phyloP scores from a whole-genome alignment of 2,113 vertebrate species.

The Haplochromis vanheusdeni region DNA sequence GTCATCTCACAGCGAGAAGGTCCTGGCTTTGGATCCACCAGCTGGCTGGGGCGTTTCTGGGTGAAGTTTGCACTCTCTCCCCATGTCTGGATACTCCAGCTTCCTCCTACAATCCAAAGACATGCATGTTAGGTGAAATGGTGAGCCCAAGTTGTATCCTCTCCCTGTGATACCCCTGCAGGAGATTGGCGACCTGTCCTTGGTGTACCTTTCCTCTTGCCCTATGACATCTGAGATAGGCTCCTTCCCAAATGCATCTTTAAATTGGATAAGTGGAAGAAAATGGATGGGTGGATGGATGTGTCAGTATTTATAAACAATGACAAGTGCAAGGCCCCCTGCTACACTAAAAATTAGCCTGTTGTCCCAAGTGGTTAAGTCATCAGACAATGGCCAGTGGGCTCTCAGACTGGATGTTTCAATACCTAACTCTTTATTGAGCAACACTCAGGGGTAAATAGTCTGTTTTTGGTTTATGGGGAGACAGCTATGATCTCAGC shows the following conservation, averaged over 20 bases:
- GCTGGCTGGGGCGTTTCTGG: not conserved
- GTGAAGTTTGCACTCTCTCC: not conserved
- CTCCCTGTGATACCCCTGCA: not conserved
- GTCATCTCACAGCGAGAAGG: not conserved
- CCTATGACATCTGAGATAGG: not conserved
- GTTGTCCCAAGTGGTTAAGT: not conserved
- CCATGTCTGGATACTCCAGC: not conserved
- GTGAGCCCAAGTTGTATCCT: fast-evolving
- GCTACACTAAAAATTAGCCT: fast-evolving
- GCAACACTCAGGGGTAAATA: fast-evolving
- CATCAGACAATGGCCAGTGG: not conserved
- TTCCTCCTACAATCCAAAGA: not conserved
- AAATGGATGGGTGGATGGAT: not conserved
- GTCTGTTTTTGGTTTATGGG: not conserved
- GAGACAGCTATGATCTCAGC: not conserved
- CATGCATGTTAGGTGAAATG: not conserved
- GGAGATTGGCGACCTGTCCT: not conserved
- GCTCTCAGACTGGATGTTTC: not conserved
- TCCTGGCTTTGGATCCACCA: not conserved
- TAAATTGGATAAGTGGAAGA: not conserved
- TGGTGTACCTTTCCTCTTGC: not conserved
- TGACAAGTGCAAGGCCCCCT: not conserved
- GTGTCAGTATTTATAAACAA: not conserved
- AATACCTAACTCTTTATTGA: not conserved
- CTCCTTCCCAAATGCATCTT: not conserved